Conservation (phyloP, 2,113 vertebrate species). For the Xyrauchen texanus region DNA sequence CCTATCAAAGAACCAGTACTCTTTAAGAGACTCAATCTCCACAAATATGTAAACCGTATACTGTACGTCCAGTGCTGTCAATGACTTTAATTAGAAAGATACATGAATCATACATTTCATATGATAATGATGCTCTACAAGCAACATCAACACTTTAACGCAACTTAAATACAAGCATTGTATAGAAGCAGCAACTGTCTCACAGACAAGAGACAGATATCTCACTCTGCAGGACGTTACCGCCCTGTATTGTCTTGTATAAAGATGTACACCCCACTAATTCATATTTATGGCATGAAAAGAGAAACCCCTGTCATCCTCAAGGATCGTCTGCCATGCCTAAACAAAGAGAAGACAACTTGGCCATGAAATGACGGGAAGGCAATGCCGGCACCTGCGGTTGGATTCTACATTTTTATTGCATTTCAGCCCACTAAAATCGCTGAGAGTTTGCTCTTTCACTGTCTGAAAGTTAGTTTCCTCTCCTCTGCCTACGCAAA, state of each 20-base stretch:
- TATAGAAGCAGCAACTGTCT: neutral
- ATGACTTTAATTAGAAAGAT: neutral
- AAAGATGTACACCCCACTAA: slow-evolving; percentile 48
- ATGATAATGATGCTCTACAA: slow-evolving; percentile 66
- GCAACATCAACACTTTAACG: slow-evolving; percentile 54
- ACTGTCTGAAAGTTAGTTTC: neutral
- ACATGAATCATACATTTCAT: slow-evolving; percentile 9
- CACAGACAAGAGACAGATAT: slow-evolving; percentile 45
- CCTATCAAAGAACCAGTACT: neutral
- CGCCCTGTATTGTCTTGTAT: slow-evolving; percentile 22
- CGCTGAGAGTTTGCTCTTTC: slow-evolving; percentile 40
- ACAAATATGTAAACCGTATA: neutral
- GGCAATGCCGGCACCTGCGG: slow-evolving; percentile 32
- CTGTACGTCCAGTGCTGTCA: neutral
- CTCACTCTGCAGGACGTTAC: slow-evolving; percentile 30
- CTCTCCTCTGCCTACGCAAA: slow-evolving; percentile 41
- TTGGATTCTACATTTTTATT: slow-evolving; percentile 51
- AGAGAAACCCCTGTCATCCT: slow-evolving; percentile 48
- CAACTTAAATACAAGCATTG: slow-evolving; percentile 43
- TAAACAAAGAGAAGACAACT: slow-evolving; percentile 43
- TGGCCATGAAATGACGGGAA: slow-evolving; percentile 48
- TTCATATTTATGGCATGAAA: slow-evolving; percentile 62
- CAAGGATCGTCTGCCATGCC: slow-evolving; percentile 53
- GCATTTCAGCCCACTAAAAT: slow-evolving; percentile 48
- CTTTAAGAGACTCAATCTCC: neutral